Evolutionary conservation across 2,113 vertebrate species (phyloP).

Genomic region (Caracal caracal): DNA sequence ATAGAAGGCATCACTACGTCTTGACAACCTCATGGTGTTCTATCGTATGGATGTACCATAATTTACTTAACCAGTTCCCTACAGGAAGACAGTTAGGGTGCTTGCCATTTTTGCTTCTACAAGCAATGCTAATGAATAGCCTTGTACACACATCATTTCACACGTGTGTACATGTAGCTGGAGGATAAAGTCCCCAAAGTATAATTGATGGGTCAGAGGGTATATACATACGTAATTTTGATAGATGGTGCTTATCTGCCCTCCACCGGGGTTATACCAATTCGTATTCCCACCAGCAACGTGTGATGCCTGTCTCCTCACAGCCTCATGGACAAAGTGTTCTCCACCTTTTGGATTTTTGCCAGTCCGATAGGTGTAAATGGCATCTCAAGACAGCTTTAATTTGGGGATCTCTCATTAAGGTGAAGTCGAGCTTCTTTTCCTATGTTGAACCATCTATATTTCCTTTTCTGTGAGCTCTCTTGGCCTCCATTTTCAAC

Average conservation of each 20-base stretch:
- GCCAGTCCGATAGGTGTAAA: neutral
- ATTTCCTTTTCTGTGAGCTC: neutral
- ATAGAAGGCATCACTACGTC: neutral
- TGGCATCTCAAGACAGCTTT: neutral
- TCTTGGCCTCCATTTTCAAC: neutral
- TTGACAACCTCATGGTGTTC: neutral
- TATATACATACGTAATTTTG: slow-evolving; percentile 63
- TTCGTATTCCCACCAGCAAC: neutral
- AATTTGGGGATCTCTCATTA: neutral
- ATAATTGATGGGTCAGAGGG: slow-evolving; percentile 58
- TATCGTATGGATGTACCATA: slow-evolving; percentile 39
- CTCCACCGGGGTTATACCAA: slow-evolving; percentile 48
- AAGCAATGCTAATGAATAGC: neutral
- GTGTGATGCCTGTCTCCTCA: neutral
- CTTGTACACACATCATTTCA: neutral
- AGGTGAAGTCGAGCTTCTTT: neutral
- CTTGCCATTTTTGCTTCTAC: neutral
- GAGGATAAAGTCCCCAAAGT: slow-evolving; percentile 49
- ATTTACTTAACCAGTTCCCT: slow-evolving; percentile 19
- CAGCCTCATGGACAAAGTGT: neutral
- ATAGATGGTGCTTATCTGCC: slow-evolving; percentile 64
- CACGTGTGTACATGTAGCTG: neutral
- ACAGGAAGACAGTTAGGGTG: neutral
- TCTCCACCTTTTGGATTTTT: neutral
- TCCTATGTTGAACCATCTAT: neutral